These are phyloP conservation scores for Mustela nigripes DNA, from an alignment of 2,113 vertebrate genomes.

Conservation along the genomic window DNA sequence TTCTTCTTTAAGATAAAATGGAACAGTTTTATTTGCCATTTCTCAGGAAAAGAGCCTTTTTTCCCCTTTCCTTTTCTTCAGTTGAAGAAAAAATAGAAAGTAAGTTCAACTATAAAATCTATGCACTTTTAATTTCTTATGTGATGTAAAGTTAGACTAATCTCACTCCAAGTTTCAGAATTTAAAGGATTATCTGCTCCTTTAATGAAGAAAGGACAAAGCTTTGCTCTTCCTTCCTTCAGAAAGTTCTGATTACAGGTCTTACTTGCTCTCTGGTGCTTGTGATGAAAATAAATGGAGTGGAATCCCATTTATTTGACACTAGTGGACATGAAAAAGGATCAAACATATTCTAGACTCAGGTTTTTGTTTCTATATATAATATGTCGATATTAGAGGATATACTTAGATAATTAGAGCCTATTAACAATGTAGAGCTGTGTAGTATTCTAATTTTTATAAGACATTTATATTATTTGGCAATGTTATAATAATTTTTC, in stretches of 20 bases:
- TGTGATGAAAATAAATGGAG: neutral
- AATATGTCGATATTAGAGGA: neutral
- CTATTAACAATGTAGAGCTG: neutral
- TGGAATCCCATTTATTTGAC: neutral
- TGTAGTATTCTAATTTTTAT: neutral
- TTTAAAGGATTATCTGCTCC: neutral
- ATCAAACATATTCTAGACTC: neutral
- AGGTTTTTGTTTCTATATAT: neutral
- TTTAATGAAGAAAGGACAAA: neutral
- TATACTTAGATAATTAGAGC: neutral
- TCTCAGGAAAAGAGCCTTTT: neutral
- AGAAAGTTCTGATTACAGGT: neutral
- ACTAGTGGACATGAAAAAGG: too few species aligned
- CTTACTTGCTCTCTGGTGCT: neutral
- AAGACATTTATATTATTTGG: neutral
- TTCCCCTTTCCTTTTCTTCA: neutral
- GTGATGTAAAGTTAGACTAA: slow-evolving; percentile 21
- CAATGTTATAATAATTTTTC: neutral
- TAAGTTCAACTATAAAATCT: slow-evolving; percentile 2
- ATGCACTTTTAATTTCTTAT: neutral
- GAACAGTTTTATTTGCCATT: neutral
- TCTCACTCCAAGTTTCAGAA: neutral
- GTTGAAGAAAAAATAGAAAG: neutral
- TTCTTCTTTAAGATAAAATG: neutral
- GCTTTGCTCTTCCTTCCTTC: neutral